A percentile compares a stretch with the other conserved stretches of the same genome.
These are phyloP conservation scores for Callocephalon fimbriatum DNA, from an alignment of 2,113 vertebrate genomes.

Conservation along the genomic window DNA sequence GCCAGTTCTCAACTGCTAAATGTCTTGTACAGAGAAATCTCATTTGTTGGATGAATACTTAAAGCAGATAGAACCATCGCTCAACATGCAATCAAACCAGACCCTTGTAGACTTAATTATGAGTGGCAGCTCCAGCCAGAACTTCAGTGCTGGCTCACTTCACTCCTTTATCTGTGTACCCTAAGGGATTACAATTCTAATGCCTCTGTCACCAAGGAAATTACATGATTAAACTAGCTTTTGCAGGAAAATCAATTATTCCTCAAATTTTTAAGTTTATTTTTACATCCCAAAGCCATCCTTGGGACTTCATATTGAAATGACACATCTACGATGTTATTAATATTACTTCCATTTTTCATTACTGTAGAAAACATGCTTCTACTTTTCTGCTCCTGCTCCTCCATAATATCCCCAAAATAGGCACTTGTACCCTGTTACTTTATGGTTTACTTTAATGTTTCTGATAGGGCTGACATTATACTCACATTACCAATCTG, in stretches of 20 bases:
- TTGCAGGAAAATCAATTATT: constrained; percentile 42
- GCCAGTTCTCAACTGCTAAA: not conserved
- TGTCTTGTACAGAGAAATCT: not conserved
- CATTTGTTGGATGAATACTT: constrained; percentile 15
- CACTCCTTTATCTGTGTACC: constrained; percentile 26
- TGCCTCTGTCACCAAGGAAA: constrained; percentile 22
- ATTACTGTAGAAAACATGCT: not conserved
- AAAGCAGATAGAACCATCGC: constrained; percentile 20
- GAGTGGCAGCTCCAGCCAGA: constrained; percentile 37
- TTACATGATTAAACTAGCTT: constrained; percentile 52
- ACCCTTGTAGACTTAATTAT: constrained; percentile 42
- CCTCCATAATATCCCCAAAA: not conserved
- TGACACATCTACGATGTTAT: not conserved
- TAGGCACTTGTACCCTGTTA: not conserved
- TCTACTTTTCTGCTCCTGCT: not conserved
- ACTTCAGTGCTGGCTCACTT: constrained; percentile 41
- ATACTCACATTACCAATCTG: not conserved
- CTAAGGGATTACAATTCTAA: constrained; percentile 45
- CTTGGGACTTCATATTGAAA: not conserved
- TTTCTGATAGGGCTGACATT: not conserved
- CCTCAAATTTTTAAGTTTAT: constrained; percentile 10
- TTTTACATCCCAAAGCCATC: constrained; percentile 15
- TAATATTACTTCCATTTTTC: constrained; percentile 4
- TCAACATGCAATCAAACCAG: constrained; percentile 33
- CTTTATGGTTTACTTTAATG: not conserved